phyloP scores from a whole-genome alignment of 2,113 vertebrate genomes.

The Canis aureus region DNA sequence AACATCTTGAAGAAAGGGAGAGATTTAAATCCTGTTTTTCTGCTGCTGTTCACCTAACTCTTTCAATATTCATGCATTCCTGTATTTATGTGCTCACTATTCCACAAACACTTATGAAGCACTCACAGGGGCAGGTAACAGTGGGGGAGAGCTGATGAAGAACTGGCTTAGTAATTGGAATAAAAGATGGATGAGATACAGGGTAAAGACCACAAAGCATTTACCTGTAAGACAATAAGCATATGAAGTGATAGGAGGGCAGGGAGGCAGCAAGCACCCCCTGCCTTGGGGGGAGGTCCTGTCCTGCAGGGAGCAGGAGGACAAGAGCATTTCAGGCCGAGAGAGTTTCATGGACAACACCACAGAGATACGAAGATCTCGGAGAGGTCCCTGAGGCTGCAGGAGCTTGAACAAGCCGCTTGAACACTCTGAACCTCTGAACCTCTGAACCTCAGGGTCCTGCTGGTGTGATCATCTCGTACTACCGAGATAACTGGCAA shows the following conservation, averaged over 20 bases:
- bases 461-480: background rate
- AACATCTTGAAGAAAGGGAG: background rate
- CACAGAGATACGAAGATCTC: background rate
- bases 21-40: slow-evolving; percentile 7
- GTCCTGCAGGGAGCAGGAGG: background rate
- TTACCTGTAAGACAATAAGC: background rate
- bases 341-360: background rate
- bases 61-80: background rate
- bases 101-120: slow-evolving; percentile 29
- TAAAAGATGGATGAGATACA: background rate
- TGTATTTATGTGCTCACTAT: background rate
- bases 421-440: background rate
- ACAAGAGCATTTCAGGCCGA: background rate
- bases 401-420: background rate
- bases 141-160: background rate
- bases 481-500: background rate
- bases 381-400: background rate
- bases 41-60: background rate
- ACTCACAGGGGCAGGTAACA: background rate
- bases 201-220: background rate
- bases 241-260: background rate
- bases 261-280: background rate
- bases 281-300: background rate
- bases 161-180: background rate
- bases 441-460: background rate